Evolutionary conservation across 2,888 invertebrate genomes (phyloP).

Genomic region (Drosophila mulleri): DNA sequence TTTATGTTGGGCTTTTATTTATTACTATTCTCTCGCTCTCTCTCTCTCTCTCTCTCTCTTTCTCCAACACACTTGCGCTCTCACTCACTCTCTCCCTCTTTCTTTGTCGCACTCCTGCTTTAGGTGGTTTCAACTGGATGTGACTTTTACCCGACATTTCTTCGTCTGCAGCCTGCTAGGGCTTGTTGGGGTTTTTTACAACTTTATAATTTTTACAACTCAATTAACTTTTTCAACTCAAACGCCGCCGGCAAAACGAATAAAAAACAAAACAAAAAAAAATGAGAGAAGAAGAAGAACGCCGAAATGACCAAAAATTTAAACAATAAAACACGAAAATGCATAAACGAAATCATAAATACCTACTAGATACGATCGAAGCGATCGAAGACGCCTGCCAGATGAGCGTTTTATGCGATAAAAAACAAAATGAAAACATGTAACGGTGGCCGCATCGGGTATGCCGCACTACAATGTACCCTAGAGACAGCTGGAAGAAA

Average conservation of each 20-base stretch:
- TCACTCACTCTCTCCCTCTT: background rate
- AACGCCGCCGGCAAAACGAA: slow-evolving; percentile 57
- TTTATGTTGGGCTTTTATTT: slow-evolving; percentile 53
- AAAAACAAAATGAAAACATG: slow-evolving; percentile 17
- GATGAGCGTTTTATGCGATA: slow-evolving; percentile 64
- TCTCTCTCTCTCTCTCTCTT: background rate
- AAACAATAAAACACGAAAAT: slow-evolving; percentile 73
- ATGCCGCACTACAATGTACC: background rate
- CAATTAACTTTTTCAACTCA: slow-evolving; percentile 72
- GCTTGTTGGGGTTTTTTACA: slow-evolving; percentile 61
- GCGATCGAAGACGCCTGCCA: slow-evolving; percentile 30
- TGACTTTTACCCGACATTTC: slow-evolving; percentile 57
- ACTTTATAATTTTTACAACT: slow-evolving; percentile 79
- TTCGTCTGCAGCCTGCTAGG: background rate
- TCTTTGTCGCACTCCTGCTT: background rate
- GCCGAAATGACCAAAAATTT: slow-evolving; percentile 51
- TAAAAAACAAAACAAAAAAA: slow-evolving; percentile 29
- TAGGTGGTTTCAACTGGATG: slow-evolving; percentile 65
- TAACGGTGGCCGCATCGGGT: background rate
- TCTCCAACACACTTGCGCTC: slow-evolving; percentile 2
- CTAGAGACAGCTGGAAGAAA: background rate
- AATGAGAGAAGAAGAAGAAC: slow-evolving; percentile 5
- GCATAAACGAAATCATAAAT: slow-evolving; percentile 80
- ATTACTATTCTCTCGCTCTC: slow-evolving; percentile 15
- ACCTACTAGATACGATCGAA: slow-evolving; percentile 59